Evolutionary conservation across 35 echinoderm and acorn worm genomes (phyloP).

Genomic region (Strongylocentrotus purpuratus): DNA sequence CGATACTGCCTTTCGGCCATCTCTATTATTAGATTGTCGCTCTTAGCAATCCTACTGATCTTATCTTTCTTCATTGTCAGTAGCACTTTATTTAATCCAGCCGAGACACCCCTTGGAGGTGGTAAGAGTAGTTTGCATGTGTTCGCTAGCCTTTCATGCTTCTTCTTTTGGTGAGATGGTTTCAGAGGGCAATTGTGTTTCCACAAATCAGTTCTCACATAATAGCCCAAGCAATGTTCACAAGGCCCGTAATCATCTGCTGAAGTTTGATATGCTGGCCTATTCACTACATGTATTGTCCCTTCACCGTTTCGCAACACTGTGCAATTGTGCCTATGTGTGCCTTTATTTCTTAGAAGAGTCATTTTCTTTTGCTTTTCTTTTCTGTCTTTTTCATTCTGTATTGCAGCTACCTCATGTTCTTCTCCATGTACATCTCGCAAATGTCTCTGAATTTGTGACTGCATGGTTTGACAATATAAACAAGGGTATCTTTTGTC

Average conservation of each 20-base stretch:
- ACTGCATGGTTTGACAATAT: conserved; percentile 42
- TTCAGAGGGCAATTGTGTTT: conserved; percentile 54
- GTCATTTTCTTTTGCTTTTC: no score
- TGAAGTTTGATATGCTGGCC: conserved; percentile 17
- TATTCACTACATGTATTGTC: conserved; percentile 30
- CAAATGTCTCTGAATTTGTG: conserved; percentile 52
- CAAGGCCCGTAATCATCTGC: conserved; percentile 69
- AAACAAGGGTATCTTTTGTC: conserved; percentile 49
- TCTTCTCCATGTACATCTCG: conserved; percentile 14
- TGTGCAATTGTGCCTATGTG: conserved; percentile 51
- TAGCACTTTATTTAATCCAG: conserved; percentile 41
- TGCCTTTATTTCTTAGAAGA: conserved; percentile 45
- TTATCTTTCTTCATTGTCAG: conserved; percentile 63
- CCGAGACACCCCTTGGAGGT: conserved; percentile 2
- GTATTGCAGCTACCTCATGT: conserved; percentile 38
- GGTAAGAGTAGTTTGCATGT: conserved; percentile 34
- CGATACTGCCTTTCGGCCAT: conserved; percentile 51
- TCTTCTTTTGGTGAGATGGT: conserved; percentile 38
- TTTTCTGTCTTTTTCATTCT: conserved; percentile 49
- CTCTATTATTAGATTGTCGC: conserved; percentile 65
- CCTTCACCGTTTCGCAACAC: conserved; percentile 49
- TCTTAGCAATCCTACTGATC: conserved; percentile 53
- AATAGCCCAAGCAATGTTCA: conserved; percentile 60
- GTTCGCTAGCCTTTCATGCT: conserved; percentile 32
- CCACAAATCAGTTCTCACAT: conserved; percentile 68